phyloP scores from a whole-genome alignment of 2,113 vertebrate species.

The Cavia aperea region DNA sequence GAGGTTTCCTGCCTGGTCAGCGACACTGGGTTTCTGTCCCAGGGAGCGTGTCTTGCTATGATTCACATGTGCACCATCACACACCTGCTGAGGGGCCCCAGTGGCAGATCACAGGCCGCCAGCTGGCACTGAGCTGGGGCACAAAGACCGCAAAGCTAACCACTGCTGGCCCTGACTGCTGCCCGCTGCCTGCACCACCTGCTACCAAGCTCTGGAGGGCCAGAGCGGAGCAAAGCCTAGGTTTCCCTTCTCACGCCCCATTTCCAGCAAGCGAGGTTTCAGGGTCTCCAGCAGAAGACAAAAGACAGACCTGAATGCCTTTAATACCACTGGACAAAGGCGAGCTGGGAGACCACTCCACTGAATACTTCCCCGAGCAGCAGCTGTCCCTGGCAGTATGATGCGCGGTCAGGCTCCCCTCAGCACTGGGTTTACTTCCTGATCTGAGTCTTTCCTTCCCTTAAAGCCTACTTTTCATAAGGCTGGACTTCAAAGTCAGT shows the following conservation, averaged over 20 bases:
- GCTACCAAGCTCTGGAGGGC: neutral
- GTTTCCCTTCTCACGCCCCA: neutral
- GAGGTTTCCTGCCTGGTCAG: neutral
- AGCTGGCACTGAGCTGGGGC: neutral
- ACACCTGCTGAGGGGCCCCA: accelerated
- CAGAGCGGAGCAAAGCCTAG: neutral
- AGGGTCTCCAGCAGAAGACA: neutral
- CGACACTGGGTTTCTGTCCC: neutral
- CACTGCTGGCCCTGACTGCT: neutral
- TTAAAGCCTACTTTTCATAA: neutral
- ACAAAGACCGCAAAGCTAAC: neutral
- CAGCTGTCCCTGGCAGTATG: neutral
- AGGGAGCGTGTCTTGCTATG: neutral
- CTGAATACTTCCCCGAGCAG: neutral
- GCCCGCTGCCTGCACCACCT: accelerated
- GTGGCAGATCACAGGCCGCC: neutral
- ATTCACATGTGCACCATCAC: neutral
- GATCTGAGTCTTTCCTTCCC: neutral
- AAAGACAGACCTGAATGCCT: neutral
- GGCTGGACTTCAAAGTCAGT: neutral
- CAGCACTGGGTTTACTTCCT: neutral
- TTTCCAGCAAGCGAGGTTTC: neutral
- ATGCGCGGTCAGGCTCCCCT: neutral
- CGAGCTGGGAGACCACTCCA: too few relatives aligned
- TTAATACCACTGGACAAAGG: neutral